phyloP scores from a whole-genome alignment of 1,140 invertebrate species.

The Trichonephila clavata region DNA sequence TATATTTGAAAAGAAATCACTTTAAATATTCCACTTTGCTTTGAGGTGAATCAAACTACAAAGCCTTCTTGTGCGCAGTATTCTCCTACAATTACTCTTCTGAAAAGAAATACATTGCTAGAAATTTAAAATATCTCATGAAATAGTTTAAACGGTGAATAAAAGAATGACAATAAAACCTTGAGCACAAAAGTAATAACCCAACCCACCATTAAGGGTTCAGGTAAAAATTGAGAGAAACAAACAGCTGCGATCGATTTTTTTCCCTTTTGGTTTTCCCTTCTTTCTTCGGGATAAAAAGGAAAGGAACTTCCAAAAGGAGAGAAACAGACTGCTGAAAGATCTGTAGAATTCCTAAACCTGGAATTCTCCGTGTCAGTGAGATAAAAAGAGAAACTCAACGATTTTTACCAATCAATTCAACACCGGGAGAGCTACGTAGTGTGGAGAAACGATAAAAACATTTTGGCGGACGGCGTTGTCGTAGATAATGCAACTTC shows the following conservation, averaged over 20 bases:
- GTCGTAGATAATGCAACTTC: constrained; percentile 67
- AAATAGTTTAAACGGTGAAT: neutral
- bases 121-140: neutral
- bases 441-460: constrained; percentile 67
- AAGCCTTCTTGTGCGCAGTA: neutral
- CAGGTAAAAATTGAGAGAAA: constrained; percentile 60
- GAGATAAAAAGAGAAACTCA: constrained; percentile 69
- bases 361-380: constrained; percentile 66
- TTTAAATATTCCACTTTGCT: constrained; percentile 3
- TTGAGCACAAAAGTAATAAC: constrained; percentile 47
- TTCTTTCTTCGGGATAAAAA: neutral
- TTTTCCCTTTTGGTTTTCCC: neutral
- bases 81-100: neutral
- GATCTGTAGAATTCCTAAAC: constrained; percentile 65
- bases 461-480: constrained; percentile 54
- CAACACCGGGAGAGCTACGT: constrained; percentile 25
- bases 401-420: constrained; percentile 74
- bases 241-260: constrained; percentile 64
- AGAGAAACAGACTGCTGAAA: constrained; percentile 61
- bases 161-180: constrained; percentile 36
- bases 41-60: neutral
- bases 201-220: constrained; percentile 32
- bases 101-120: neutral
- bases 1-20: constrained; percentile 10
- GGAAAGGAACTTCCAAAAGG: constrained; percentile 16